Base-by-base conservation (phyloP, 2,888 invertebrate genomes). In the Tinea trinotella region DNA sequence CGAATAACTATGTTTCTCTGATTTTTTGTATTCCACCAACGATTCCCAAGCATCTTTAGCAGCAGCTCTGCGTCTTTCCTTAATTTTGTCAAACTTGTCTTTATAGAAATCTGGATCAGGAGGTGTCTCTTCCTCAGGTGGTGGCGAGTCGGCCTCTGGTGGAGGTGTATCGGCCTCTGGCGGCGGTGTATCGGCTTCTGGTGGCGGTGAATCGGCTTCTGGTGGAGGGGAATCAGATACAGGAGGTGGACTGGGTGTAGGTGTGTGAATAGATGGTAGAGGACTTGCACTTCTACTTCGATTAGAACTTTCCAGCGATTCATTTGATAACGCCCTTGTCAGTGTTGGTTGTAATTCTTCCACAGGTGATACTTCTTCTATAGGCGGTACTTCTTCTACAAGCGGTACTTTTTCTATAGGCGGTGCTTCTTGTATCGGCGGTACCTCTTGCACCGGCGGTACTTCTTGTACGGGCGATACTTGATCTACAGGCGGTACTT, bases 21-120 rank as follows among this genome's bases (percentile, higher is more conserved):
- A 24, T 57, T 77, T 78, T 63, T 87, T 87, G 44, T 72, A 71
- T 56, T 82, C 83, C 59, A 83, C 72, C 3, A 87, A 69, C 17
- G 85, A 79, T 57, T 86, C 81, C 75, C 81, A 83, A 12, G 83
- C 78, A 59, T 82, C 80, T 61, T 80, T 76, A 18, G 77, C 78
- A 40, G 87, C 76, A 62, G 90, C 74, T 66, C 87, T 82, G 63
- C 90, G 66, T 59, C 91, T 72, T 71, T 90, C 88, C 71, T 91
- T 87, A 57, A 88, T 87, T 66, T 88, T 82, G 62, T 90, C 90
- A 64, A 88, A 90, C 66, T 90, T 90, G 62, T 90, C 90, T 66
- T 87, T 87, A 48, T 74, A 72, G 57, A 84, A 84, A 56, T 85
- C 77, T 5, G 79, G 68, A 52, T 84, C 79, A 4, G 71, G 70